A percentile compares a stretch with the other conserved stretches of the same genome.
phyloP scores from a whole-genome alignment of 2,113 vertebrate species.

The Oryzias woworae region DNA sequence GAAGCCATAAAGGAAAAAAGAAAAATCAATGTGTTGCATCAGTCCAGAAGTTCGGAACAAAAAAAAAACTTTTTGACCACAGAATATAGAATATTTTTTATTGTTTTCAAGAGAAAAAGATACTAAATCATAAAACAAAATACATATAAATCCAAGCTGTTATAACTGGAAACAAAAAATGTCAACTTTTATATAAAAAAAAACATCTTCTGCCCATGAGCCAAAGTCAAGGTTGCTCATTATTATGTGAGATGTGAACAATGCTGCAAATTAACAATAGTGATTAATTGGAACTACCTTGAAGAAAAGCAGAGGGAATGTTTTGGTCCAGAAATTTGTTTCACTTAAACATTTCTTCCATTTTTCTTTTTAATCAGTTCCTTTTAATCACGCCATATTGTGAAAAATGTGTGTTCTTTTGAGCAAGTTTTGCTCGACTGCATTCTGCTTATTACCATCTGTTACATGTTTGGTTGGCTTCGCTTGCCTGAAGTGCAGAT shows the following conservation, averaged over 20 bases:
- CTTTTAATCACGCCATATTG: slow-evolving; percentile 39
- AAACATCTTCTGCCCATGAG: too few relatives aligned
- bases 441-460: slow-evolving; percentile 53
- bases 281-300: too few relatives aligned
- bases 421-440: slow-evolving; percentile 48
- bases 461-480: slow-evolving; percentile 48
- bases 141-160: too few relatives aligned
- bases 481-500: slow-evolving; percentile 42
- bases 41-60: background rate
- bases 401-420: slow-evolving; percentile 35
- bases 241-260: too few relatives aligned
- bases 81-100: too few relatives aligned
- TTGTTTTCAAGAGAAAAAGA: background rate
- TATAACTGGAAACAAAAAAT: too few relatives aligned
- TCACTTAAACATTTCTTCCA: slow-evolving; percentile 10
- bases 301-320: too few relatives aligned
- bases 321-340: background rate
- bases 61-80: background rate
- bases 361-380: slow-evolving; percentile 27
- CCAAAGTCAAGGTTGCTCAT: too few relatives aligned
- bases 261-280: too few relatives aligned
- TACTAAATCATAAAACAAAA: too few relatives aligned
- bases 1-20: too few relatives aligned
- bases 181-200: too few relatives aligned
- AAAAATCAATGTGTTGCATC: background rate